Evolutionary conservation across 2,797 vertebrate genomes (phyloP).

Genomic region (Pseudochirops cupreus): DNA sequence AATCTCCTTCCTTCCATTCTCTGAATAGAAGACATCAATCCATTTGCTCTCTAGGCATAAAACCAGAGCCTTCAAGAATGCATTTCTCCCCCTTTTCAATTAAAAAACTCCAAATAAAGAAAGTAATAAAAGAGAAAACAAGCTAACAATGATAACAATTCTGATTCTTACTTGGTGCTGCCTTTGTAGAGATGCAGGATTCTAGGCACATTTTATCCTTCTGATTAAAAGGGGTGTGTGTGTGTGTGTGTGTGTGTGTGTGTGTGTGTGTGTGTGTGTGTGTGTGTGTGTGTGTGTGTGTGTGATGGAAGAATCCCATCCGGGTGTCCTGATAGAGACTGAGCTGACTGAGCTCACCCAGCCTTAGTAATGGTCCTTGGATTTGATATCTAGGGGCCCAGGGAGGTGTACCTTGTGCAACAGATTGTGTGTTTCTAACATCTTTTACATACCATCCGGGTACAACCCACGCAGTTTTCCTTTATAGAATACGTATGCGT

Average conservation of each 20-base stretch:
- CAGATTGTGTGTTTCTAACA: slow-evolving; percentile 8
- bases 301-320: not conserved
- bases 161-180: not conserved
- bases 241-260: no score
- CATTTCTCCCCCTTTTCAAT: not conserved
- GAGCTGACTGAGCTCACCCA: not conserved
- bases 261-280: no score
- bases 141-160: not conserved
- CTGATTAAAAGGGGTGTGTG: not conserved
- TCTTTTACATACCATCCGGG: not conserved
- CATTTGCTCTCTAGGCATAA: not conserved
- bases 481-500: no score
- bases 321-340: not conserved
- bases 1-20: not conserved
- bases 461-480: not conserved
- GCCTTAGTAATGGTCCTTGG: not conserved
- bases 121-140: not conserved
- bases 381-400: not conserved
- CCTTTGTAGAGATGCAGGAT: not conserved
- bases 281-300: not conserved
- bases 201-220: not conserved
- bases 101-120: not conserved
- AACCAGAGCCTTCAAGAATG: not conserved
- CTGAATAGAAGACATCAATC: not conserved
- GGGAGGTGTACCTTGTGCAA: not conserved